phyloP scores from a whole-genome alignment of 2,113 vertebrate genomes.

The Lutjanus erythropterus region DNA sequence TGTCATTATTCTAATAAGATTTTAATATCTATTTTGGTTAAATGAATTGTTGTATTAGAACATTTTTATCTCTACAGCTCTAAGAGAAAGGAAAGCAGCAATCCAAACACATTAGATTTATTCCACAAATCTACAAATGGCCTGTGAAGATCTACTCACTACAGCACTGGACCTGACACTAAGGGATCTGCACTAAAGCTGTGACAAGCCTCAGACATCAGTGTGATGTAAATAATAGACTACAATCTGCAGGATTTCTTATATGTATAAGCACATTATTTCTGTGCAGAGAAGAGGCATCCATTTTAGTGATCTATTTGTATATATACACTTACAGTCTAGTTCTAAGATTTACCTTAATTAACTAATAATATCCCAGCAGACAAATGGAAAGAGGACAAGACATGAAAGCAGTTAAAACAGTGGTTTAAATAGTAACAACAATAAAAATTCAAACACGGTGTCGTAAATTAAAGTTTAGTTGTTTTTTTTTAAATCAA shows the following conservation, averaged over 20 bases:
- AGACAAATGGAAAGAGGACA: slow-evolving; percentile 37
- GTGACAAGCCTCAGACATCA: background rate
- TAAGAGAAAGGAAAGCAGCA: background rate
- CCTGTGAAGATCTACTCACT: slow-evolving; percentile 10
- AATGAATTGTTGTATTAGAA: too few relatives aligned
- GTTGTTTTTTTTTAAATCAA: too few relatives aligned
- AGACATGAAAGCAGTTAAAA: slow-evolving; percentile 36
- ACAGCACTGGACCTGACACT: background rate
- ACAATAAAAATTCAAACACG: too few relatives aligned
- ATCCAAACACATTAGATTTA: background rate
- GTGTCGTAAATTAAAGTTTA: too few relatives aligned
- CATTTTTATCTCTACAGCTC: too few relatives aligned
- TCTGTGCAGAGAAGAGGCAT: background rate
- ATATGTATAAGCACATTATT: background rate
- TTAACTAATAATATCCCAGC: slow-evolving; percentile 54
- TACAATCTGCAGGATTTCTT: slow-evolving; percentile 18
- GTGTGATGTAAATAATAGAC: background rate
- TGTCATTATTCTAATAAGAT: too few relatives aligned
- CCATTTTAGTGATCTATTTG: background rate
- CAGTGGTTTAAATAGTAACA: background rate
- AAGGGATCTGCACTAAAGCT: background rate
- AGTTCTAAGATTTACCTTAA: slow-evolving; percentile 56
- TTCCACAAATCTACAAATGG: background rate
- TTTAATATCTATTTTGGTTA: too few relatives aligned
- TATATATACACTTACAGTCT: background rate